These are phyloP conservation scores for Syngnathus floridae DNA, from an alignment of 2,113 vertebrate species.

Conservation along the genomic window DNA sequence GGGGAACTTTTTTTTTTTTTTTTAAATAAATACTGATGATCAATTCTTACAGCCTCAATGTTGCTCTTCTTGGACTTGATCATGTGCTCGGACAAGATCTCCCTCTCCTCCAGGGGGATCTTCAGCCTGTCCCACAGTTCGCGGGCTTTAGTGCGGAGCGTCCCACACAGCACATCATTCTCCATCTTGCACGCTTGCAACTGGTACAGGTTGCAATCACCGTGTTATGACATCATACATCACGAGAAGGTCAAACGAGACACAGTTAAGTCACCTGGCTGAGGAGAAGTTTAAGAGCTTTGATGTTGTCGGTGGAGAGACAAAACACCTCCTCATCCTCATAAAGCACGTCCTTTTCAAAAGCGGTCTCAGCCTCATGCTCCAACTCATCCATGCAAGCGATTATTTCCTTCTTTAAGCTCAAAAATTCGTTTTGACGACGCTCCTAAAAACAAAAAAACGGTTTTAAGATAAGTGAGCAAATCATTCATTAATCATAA, in stretches of 20 bases:
- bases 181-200: slow-evolving; percentile 73
- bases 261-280: slow-evolving; percentile 67
- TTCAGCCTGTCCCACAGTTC: slow-evolving; percentile 84
- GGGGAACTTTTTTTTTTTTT: not conserved
- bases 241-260: not conserved
- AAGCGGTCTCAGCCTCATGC: slow-evolving; percentile 79
- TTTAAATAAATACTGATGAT: not conserved
- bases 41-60: slow-evolving; percentile 75
- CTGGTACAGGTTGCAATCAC: slow-evolving; percentile 48
- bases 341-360: slow-evolving; percentile 82
- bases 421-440: slow-evolving; percentile 76
- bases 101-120: slow-evolving; percentile 74
- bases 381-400: slow-evolving; percentile 84
- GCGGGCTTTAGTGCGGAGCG: slow-evolving; percentile 71
- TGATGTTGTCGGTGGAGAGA: slow-evolving; percentile 80
- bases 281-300: slow-evolving; percentile 74
- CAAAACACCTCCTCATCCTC: slow-evolving; percentile 85
- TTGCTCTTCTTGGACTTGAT: slow-evolving; percentile 69
- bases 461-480: not conserved
- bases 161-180: slow-evolving; percentile 70
- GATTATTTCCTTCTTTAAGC: slow-evolving; percentile 74
- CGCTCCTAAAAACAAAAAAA: slow-evolving; percentile 62
- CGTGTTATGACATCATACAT: not conserved
- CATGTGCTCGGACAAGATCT: slow-evolving; percentile 64
- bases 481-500: not conserved